Conservation (phyloP, 2,797 vertebrate genomes). For the Buceros bicornis region DNA sequence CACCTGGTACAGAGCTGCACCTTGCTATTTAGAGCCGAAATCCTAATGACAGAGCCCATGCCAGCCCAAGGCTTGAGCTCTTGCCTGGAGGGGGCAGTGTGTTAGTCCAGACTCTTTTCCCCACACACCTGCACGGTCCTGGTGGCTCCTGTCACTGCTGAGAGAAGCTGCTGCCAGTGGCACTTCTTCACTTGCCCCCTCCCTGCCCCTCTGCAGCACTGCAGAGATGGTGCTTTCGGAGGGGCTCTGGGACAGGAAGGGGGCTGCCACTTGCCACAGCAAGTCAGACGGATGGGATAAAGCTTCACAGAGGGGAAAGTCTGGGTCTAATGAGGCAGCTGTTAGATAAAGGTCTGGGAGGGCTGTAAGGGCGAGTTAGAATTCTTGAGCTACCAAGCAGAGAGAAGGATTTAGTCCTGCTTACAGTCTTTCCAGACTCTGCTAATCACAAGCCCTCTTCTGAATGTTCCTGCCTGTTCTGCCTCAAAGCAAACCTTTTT, state of each 20-base stretch:
- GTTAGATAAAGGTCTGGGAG: not conserved
- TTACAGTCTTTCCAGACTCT: not conserved
- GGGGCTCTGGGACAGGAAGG: not conserved
- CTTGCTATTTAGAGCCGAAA: not conserved
- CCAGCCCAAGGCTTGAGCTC: not conserved
- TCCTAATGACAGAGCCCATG: not conserved
- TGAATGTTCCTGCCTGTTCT: not conserved
- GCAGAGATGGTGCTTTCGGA: not conserved
- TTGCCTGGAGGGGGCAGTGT: not conserved
- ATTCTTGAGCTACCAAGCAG: not conserved
- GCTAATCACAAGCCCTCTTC: not conserved
- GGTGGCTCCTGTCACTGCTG: not conserved
- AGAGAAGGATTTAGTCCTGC: not conserved
- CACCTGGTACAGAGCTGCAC: not conserved
- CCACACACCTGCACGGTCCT: fast-evolving
- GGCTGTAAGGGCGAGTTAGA: not conserved
- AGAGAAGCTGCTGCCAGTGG: not conserved
- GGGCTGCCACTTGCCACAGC: not conserved
- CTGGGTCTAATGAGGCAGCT: not conserved
- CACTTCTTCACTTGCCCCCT: fast-evolving
- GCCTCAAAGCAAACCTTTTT: not conserved
- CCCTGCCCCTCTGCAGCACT: not conserved
- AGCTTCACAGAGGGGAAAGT: not conserved
- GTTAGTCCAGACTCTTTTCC: not conserved
- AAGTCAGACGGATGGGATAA: not conserved